A percentile compares a stretch with the other conserved stretches of the same genome.
These are phyloP conservation scores for Acanthurus lineatus DNA, from an alignment of 2,797 vertebrate genomes.

Conservation along the genomic window DNA sequence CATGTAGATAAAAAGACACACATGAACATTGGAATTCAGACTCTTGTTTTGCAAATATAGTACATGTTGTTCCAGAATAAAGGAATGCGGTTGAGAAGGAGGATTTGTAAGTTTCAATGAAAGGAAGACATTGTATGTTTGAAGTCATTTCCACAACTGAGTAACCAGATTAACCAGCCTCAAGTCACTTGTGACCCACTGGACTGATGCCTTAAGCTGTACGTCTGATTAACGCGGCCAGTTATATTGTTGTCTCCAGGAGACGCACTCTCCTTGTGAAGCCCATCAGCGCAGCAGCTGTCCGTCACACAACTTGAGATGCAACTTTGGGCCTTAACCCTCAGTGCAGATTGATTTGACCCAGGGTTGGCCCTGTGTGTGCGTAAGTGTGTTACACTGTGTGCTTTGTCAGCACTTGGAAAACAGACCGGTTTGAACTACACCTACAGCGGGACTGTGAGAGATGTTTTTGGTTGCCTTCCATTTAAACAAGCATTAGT, in stretches of 20 bases:
- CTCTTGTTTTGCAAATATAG: conserved; percentile 30
- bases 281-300: conserved; percentile 30
- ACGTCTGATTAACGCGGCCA: conserved; percentile 4
- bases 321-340: conserved; percentile 21
- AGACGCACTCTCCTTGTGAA: conserved; percentile 25
- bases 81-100: background rate
- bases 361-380: conserved; percentile 42
- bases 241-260: conserved; percentile 11
- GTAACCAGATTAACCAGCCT: background rate
- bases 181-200: background rate
- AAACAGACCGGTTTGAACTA: conserved; percentile 57
- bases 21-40: conserved; percentile 12
- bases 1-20: conserved; percentile 48
- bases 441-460: conserved; percentile 52
- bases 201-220: background rate
- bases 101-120: conserved; percentile 4
- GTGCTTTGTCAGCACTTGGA: conserved; percentile 73
- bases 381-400: conserved; percentile 43
- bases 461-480: conserved; percentile 78
- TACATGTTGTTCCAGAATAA: conserved; percentile 25
- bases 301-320: conserved; percentile 45
- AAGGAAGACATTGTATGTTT: background rate
- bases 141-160: background rate
- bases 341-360: conserved; percentile 41
- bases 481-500: conserved; percentile 77